Conservation (phyloP, 1,140 invertebrate species). For the Drosophila nigrodunni region DNA sequence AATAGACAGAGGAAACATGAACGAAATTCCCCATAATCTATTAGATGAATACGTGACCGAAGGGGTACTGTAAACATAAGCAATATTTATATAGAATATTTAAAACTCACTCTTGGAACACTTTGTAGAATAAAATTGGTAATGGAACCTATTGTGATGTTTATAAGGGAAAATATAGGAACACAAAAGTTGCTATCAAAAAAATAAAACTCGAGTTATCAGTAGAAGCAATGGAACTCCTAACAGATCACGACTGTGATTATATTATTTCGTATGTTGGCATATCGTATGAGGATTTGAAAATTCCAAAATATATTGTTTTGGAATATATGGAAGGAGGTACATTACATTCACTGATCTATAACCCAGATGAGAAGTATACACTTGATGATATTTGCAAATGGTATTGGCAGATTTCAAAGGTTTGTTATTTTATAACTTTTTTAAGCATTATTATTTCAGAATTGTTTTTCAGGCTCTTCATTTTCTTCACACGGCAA, state of each 20-base stretch:
- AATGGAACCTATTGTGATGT: background rate
- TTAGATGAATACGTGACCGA: too few species aligned
- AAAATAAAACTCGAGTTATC: background rate
- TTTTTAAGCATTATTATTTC: background rate
- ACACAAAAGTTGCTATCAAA: background rate
- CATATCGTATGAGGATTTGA: background rate
- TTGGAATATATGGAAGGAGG: constrained; percentile 1
- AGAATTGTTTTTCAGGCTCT: background rate
- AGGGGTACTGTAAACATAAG: too few species aligned
- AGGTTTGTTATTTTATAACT: background rate
- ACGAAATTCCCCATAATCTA: too few species aligned
- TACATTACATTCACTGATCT: background rate
- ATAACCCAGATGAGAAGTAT: background rate
- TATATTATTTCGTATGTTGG: too few species aligned
- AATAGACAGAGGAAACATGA: too few species aligned
- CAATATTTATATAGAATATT: too few species aligned
- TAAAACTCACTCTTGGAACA: background rate
- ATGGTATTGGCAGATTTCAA: background rate
- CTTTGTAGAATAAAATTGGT: background rate
- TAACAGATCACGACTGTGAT: too few species aligned
- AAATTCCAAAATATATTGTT: background rate
- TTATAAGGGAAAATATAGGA: background rate
- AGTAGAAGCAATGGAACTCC: too few species aligned
- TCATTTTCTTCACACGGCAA: background rate
- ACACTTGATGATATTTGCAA: background rate